Percentiles rank a stretch among this genome's conserved stretches.
These are phyloP conservation scores for Parauchenoglanis punctatus DNA, from an alignment of 2,797 vertebrate genomes.

Conservation along the genomic window DNA sequence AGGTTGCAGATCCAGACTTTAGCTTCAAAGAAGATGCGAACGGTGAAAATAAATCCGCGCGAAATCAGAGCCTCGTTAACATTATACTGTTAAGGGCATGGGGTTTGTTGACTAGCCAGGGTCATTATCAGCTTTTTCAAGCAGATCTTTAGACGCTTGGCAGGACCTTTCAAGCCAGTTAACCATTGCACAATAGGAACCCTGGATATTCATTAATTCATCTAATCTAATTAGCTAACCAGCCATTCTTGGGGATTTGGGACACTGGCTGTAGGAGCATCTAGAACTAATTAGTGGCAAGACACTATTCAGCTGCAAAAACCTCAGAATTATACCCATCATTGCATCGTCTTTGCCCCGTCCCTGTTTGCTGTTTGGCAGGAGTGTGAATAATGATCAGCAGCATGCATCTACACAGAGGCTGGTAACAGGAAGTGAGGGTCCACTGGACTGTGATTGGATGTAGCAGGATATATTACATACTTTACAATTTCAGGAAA, in stretches of 20 bases:
- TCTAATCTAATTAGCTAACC: conserved; percentile 69
- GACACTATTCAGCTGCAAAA: conserved; percentile 66
- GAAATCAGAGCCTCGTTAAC: not conserved
- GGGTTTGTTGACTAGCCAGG: not conserved
- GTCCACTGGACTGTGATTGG: not conserved
- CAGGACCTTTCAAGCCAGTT: conserved; percentile 41
- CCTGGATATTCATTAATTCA: conserved; percentile 64
- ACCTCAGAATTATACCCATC: conserved; percentile 6
- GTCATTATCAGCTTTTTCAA: conserved; percentile 1
- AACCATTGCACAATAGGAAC: conserved; percentile 31
- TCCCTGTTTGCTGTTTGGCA: conserved; percentile 16
- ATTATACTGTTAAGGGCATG: not conserved
- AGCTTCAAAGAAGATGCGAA: not conserved
- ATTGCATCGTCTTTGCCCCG: not conserved
- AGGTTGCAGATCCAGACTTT: not conserved
- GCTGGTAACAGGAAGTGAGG: not conserved
- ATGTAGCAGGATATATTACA: not conserved
- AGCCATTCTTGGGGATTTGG: conserved; percentile 62
- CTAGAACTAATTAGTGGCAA: conserved; percentile 73
- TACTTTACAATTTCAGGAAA: not conserved
- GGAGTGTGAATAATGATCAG: conserved; percentile 8
- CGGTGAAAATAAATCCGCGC: not conserved
- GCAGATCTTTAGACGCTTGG: conserved; percentile 31
- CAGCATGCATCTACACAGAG: not conserved
- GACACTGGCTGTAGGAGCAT: conserved; percentile 66